Evolutionary conservation across 2,113 vertebrate genomes (phyloP).

Genomic region (Anarrhichthys ocellatus): DNA sequence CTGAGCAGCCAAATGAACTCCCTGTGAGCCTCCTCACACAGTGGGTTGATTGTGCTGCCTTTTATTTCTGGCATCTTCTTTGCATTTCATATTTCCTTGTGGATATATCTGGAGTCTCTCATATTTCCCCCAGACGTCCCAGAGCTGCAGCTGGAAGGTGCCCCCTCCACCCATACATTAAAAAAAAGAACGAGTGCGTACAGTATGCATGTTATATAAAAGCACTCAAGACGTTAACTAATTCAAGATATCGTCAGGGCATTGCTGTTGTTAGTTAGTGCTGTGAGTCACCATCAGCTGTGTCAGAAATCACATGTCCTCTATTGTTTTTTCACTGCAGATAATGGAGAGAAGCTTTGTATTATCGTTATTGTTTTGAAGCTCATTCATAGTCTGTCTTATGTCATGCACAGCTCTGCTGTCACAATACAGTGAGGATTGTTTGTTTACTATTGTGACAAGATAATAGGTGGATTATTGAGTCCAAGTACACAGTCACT

Average conservation of each 20-base stretch:
- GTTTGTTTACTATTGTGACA: conserved; percentile 38
- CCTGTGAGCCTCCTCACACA: conserved; percentile 69
- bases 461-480: conserved; percentile 40
- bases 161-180: conserved; percentile 15
- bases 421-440: conserved; percentile 13
- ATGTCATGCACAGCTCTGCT: conserved; percentile 31
- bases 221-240: neutral
- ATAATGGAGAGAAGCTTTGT: conserved; percentile 22
- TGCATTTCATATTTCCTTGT: conserved; percentile 77
- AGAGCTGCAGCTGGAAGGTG: conserved; percentile 71
- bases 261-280: neutral
- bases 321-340: conserved; percentile 17
- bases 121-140: conserved; percentile 49
- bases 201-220: neutral
- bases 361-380: conserved; percentile 30
- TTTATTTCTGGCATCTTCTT: conserved; percentile 77
- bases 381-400: conserved; percentile 33
- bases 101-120: conserved; percentile 60
- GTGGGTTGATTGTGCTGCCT: conserved; percentile 74
- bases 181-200: neutral
- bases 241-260: neutral
- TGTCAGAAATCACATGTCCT: conserved; percentile 28
- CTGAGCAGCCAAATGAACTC: conserved; percentile 60
- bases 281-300: conserved; percentile 34
- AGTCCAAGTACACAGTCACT: neutral